phyloP scores from a whole-genome alignment of 2,797 vertebrate species.

The Heliangelus exortis region DNA sequence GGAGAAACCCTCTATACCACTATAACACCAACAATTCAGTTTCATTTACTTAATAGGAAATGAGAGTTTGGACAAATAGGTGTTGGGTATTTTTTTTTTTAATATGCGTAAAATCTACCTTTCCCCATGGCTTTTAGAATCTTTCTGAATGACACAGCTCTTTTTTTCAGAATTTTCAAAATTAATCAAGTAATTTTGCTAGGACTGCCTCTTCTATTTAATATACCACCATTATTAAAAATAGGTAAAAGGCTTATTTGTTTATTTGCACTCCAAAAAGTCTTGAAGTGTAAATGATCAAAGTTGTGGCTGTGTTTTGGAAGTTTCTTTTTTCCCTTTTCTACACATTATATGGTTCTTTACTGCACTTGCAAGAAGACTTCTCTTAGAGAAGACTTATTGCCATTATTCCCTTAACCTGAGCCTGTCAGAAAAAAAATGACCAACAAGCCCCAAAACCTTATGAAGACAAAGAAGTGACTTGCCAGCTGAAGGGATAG shows the following conservation, averaged over 20 bases:
- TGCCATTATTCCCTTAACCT: conserved; percentile 40
- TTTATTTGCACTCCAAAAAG: not conserved
- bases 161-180: not conserved
- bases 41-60: conserved; percentile 73
- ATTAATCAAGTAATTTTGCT: no score
- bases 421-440: conserved; percentile 15
- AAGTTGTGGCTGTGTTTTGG: conserved; percentile 22
- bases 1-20: conserved; percentile 47
- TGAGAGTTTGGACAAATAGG: conserved; percentile 59
- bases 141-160: not conserved
- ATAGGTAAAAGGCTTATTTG: not conserved
- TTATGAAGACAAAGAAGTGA: conserved; percentile 14
- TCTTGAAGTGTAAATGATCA: not conserved
- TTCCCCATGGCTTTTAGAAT: not conserved
- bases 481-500: conserved; percentile 17
- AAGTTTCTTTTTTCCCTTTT: conserved; percentile 21
- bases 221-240: no score
- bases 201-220: no score
- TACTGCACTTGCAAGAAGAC: not conserved
- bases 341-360: not conserved
- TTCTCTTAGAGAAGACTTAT: conserved; percentile 20
- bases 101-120: not conserved
- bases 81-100: not conserved
- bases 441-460: not conserved
- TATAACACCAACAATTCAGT: conserved; percentile 52